These are phyloP conservation scores for Embidobia sp. DNA, from an alignment of 2,888 invertebrate species.

Conservation along the genomic window DNA sequence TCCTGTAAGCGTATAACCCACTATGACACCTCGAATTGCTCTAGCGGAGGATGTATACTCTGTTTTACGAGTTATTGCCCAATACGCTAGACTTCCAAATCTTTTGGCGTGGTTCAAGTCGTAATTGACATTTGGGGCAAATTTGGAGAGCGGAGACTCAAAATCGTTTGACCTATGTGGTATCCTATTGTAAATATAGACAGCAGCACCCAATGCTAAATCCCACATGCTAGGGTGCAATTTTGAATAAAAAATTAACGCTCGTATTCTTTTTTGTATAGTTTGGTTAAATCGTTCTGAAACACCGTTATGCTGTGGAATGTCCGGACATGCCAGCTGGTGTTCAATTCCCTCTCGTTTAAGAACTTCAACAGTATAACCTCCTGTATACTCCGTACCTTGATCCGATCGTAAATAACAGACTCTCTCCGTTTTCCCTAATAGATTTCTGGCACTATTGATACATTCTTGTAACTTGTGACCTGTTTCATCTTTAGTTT, in stretches of 20 bases:
- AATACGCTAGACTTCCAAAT: constrained; percentile 19
- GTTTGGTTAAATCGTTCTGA: constrained; percentile 55
- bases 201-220: constrained; percentile 4
- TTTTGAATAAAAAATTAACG: neutral
- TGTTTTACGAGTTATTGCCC: neutral
- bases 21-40: constrained; percentile 39
- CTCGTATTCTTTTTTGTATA: constrained; percentile 2
- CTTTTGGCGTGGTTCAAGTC: neutral
- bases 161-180: constrained; percentile 3
- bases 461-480: constrained; percentile 56
- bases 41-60: neutral
- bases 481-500: constrained; percentile 58
- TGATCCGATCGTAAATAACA: constrained; percentile 68
- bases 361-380: constrained; percentile 18
- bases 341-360: constrained; percentile 10
- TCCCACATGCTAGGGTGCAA: constrained; percentile 1
- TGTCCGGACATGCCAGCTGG: constrained; percentile 9
- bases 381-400: constrained; percentile 28
- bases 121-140: neutral
- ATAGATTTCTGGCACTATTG: constrained; percentile 65
- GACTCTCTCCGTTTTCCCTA: constrained; percentile 65
- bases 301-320: constrained; percentile 42
- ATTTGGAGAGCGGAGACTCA: neutral
- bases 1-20: constrained; percentile 15
- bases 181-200: neutral